Evolutionary conservation across 2,797 vertebrate species (phyloP), one percentile per base, ranked within the genome.

Genomic region (Masticophis lateralis): DNA sequence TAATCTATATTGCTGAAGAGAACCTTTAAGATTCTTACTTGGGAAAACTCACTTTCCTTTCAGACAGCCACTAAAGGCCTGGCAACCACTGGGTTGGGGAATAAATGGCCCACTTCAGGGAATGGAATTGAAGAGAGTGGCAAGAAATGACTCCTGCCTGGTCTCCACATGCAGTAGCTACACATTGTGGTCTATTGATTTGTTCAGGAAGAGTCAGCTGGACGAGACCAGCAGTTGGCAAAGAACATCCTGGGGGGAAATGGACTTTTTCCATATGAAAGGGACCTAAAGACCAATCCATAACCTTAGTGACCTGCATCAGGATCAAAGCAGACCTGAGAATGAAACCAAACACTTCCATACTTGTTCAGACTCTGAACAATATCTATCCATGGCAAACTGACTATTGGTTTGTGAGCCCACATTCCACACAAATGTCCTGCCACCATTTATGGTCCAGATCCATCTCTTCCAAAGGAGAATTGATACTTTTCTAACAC

Each of bases 191-290:
- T 37, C 92, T 37, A 20, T 7, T 32, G 56, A 56, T 22, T 79
- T 12, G 7, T 11, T 0, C 57, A 56, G 87, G 37, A 86, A 28
- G 61, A 13, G 79, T 61, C 88, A 53, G 7, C 11, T 61, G 20
- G 0, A 0, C 0, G 7, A 37, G 16, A 0, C 1, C 8, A 3
- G 11, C 12, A 47, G 25, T 13, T 87, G 92, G 22, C 59, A 43
- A 43, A 16, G 43, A n/a, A 37, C 18, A 11, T 53, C 18, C 55
- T 16, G 16, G 25, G 3, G 9, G 2, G 25, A 1, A 1, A 61
- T 61, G 55, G 69, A 25, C 11, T 47, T 57, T 10, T 28, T 14
- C 27, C 37, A 13, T 13, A 12, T 11, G 12, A n/a, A n/a, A 89
- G 43, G 16, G 13, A 51, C 16, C 16, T 51, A 11, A 27, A 22